Evolutionary conservation across 2,113 vertebrate species (phyloP).

Genomic region (Anoplopoma fimbria): DNA sequence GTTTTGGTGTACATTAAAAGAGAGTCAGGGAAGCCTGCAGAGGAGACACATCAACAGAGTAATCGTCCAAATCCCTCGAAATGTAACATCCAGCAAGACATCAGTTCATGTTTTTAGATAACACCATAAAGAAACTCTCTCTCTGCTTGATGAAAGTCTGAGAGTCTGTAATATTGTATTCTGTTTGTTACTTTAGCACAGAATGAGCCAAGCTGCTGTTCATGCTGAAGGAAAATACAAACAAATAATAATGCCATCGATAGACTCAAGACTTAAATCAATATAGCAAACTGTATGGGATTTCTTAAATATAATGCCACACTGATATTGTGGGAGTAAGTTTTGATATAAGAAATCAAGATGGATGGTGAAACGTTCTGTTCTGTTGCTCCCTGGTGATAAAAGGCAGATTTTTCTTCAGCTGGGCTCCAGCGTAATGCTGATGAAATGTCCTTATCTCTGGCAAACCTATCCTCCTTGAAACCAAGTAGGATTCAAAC

Average conservation of each 20-base stretch:
- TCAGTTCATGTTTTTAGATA: constrained; percentile 23
- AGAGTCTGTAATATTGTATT: constrained; percentile 12
- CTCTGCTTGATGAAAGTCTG: not conserved
- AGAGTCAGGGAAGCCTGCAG: not conserved
- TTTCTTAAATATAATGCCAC: not conserved
- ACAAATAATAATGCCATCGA: not conserved
- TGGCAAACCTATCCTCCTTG: constrained; percentile 9
- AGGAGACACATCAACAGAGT: constrained; percentile 5
- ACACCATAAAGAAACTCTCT: not conserved
- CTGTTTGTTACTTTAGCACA: constrained; percentile 7
- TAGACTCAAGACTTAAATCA: not conserved
- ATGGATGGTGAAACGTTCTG: constrained; percentile 12
- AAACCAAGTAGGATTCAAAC: constrained; percentile 30
- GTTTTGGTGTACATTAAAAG: not conserved
- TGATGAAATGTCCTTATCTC: constrained; percentile 52
- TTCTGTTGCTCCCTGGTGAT: constrained; percentile 11
- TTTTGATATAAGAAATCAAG: not conserved
- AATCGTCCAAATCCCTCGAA: constrained; percentile 4
- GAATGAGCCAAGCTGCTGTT: not conserved
- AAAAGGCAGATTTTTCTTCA: constrained; percentile 13
- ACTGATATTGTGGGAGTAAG: not conserved
- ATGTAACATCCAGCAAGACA: not conserved
- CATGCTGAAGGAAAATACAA: not conserved
- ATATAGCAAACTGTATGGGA: not conserved
- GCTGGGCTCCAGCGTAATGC: constrained; percentile 13